Conservation (phyloP, 2,888 invertebrate species). For the Encarsia formosa region DNA sequence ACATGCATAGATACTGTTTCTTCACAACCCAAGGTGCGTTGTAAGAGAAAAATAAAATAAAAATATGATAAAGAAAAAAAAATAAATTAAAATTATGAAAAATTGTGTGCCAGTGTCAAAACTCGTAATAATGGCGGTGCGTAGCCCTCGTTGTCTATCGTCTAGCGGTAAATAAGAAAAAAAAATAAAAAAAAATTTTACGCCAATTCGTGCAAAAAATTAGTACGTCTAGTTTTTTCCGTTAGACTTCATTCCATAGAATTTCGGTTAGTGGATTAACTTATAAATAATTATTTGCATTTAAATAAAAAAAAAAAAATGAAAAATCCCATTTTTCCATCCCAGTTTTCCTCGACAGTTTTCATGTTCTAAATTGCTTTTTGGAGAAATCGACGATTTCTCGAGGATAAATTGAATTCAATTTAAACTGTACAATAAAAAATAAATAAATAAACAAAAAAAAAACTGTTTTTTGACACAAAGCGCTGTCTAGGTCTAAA, state of each 20-base stretch:
- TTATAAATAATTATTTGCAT: not conserved
- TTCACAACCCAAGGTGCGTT: not conserved
- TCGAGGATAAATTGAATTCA: not conserved
- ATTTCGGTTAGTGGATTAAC: constrained; percentile 18
- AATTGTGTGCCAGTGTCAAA: constrained; percentile 27
- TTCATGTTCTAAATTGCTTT: constrained; percentile 2
- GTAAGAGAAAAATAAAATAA: constrained; percentile 3
- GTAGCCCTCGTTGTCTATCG: constrained; percentile 26
- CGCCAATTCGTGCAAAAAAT: too few relatives aligned
- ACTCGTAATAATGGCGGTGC: constrained; percentile 22
- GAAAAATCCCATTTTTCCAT: not conserved
- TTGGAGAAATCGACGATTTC: not conserved
- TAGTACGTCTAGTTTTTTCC: not conserved
- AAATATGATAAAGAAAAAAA: constrained; percentile 9
- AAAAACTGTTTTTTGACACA: not conserved
- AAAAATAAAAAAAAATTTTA: too few relatives aligned
- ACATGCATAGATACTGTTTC: too few relatives aligned
- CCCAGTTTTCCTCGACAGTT: not conserved
- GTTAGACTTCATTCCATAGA: constrained; percentile 21
- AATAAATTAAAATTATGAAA: constrained; percentile 8
- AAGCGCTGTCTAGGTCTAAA: too few relatives aligned
- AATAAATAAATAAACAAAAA: not conserved
- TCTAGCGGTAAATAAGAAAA: constrained; percentile 25
- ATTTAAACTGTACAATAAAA: not conserved
- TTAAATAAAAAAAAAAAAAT: not conserved